Evolutionary conservation across 37 sponge, comb jelly and placozoan species (phyloP), one percentile per base, ranked within the genome.

Genomic region (Ianthella basta): DNA sequence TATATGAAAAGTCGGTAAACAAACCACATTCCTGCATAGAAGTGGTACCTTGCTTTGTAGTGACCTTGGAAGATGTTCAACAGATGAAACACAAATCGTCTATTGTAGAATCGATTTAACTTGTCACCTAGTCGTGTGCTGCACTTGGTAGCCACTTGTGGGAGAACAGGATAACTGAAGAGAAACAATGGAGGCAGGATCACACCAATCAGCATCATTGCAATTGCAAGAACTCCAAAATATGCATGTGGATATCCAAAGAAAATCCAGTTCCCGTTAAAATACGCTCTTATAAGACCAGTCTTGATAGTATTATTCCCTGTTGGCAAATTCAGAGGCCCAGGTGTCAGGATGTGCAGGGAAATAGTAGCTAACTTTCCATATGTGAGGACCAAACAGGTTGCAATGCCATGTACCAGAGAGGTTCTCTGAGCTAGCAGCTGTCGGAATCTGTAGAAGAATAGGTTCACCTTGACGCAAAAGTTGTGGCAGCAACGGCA

Each of bases 21-120:
- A 64, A 64, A 64, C 66, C 66, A 64, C 66, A 64, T 30, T 29
- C 66, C 66, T 10, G 66, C 66, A 64, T 29, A 64, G 27, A 64
- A 64, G 29, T 29, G 20, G 27, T 10, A 10, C 66, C 27, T 16
- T 30, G 23, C 27, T 29, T 64, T 24, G 27, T 64, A 64, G 66
- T 64, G 66, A 10, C 29, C 66, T 16, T 64, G 66, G 66, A 64
- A 64, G 23, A 64, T 64, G 23, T 64, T 30, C 66, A 64, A 64
- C 29, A 64, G 66, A 64, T 64, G 27, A 30, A 64, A 16, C 23
- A 64, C 66, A 10, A 30, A 10, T 64, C 66, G 23, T 64, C 66
- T 64, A 29, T 30, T 24, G 23, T 64, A 64, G 20, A 64, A 30
- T 12, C 23, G 23, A 8, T 64, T 8, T 30, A 64, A 64, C 23